A percentile compares a stretch with the other conserved stretches of the same genome.
Conservation (phyloP, 2,113 vertebrate genomes). For the Ammodytes dubius region DNA sequence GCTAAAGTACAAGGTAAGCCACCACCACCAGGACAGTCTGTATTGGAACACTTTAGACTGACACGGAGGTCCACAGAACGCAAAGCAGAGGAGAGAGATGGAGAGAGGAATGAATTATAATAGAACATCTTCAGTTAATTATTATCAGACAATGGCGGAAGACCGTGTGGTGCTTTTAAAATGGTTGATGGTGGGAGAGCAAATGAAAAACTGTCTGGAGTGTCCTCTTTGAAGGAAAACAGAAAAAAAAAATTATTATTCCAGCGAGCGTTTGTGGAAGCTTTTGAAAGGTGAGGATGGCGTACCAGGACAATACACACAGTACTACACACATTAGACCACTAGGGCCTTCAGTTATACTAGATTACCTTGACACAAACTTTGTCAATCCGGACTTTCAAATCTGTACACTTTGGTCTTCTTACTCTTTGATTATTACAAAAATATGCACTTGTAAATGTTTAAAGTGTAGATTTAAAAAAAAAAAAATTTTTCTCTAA, state of each 20-base stretch:
- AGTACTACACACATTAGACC: neutral
- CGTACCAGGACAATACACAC: too few relatives aligned
- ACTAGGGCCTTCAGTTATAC: neutral
- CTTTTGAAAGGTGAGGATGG: neutral
- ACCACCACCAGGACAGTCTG: constrained; percentile 35
- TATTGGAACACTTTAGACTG: constrained; percentile 49
- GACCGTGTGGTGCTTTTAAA: neutral
- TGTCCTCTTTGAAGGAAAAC: neutral
- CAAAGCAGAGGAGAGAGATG: neutral
- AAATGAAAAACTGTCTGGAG: neutral
- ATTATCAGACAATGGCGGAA: neutral
- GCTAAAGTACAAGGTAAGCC: neutral
- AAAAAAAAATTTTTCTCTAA: neutral
- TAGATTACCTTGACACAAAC: too few relatives aligned
- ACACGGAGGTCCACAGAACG: neutral
- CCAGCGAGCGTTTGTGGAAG: neutral
- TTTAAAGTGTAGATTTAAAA: neutral
- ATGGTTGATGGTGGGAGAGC: neutral
- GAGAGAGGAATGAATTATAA: neutral
- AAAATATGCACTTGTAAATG: constrained; percentile 8
- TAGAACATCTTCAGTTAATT: neutral
- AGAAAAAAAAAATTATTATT: neutral
- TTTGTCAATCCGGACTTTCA: neutral
- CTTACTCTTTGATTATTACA: neutral
- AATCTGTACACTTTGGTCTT: neutral